phyloP scores from a whole-genome alignment of 1,140 invertebrate genomes.

The Drosophila suzukii region DNA sequence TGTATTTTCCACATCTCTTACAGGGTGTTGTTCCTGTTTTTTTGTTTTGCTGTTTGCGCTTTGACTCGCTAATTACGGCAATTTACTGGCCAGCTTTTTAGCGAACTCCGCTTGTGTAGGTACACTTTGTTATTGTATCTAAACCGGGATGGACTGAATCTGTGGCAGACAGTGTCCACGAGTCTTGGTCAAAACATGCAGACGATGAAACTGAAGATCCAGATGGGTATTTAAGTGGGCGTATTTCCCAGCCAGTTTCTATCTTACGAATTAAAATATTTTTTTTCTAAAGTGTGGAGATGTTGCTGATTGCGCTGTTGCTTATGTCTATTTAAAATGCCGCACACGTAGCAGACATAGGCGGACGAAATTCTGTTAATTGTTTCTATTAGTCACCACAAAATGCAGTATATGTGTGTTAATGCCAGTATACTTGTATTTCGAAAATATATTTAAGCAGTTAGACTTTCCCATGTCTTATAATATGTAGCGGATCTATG shows the following conservation, averaged over 20 bases:
- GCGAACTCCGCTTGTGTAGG: constrained; percentile 29
- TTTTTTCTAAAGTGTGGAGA: constrained; percentile 25
- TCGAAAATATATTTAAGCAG: no score
- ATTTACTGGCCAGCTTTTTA: constrained; percentile 65
- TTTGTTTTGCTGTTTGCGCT: constrained; percentile 31
- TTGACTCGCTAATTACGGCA: constrained; percentile 63
- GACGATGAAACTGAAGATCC: constrained; percentile 11
- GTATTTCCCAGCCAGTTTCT: not conserved
- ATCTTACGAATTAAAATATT: constrained; percentile 27
- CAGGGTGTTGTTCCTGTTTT: constrained; percentile 19
- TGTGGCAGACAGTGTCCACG: constrained; percentile 2
- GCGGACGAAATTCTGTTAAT: constrained; percentile 69
- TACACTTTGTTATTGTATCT: constrained; percentile 39
- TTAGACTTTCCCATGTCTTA: no score
- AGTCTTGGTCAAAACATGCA: not conserved
- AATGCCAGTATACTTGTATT: not conserved
- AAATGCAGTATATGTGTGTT: not conserved
- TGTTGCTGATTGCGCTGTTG: constrained; percentile 11
- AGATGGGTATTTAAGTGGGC: not conserved
- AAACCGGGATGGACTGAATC: constrained; percentile 5
- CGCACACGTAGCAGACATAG: constrained; percentile 49
- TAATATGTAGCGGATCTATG: no score
- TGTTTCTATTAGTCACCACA: constrained; percentile 70
- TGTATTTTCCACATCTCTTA: constrained; percentile 35
- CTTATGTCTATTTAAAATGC: constrained; percentile 49